A percentile compares a stretch with the other conserved stretches of the same genome.
Evolutionary conservation across 92 coral and sea anemone genomes (phyloP).

Genomic region (Isaurus tuberculatus): DNA sequence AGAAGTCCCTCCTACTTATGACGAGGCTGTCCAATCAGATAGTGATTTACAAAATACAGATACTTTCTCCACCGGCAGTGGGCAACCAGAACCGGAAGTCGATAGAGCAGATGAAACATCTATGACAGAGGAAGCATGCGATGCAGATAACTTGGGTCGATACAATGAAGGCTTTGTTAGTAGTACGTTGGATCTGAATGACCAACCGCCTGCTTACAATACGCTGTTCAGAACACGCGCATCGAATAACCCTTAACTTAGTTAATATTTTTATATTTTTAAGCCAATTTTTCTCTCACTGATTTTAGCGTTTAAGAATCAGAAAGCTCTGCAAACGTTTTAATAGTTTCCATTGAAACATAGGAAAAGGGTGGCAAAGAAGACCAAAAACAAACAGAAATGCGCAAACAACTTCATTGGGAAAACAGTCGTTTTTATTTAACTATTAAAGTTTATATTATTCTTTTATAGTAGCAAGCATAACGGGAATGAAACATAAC

Average conservation of each 20-base stretch:
- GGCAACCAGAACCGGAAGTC: conserved; percentile 32
- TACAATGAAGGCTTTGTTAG: conserved; percentile 28
- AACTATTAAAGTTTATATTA: no score
- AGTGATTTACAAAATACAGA: background rate
- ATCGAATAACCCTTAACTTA: background rate
- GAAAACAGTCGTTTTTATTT: no score
- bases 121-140: background rate
- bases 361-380: no score
- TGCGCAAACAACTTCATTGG: no score
- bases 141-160: conserved; percentile 10
- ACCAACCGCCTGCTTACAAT: conserved; percentile 25
- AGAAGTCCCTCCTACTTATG: conserved; percentile 33
- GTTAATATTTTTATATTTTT: no score
- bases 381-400: no score
- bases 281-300: no score
- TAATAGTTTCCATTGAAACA: no score
- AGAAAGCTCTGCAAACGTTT: no score
- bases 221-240: conserved; percentile 12
- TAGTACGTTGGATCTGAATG: background rate
- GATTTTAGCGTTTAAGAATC: no score
- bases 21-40: conserved; percentile 19
- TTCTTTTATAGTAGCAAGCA: no score
- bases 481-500: no score
- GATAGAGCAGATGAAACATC: conserved; percentile 15
- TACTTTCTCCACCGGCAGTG: background rate